Percentiles rank a stretch among this genome's conserved stretches.
Evolutionary conservation across 2,113 vertebrate species (phyloP).

Genomic region (Daphoenositta chrysoptera): DNA sequence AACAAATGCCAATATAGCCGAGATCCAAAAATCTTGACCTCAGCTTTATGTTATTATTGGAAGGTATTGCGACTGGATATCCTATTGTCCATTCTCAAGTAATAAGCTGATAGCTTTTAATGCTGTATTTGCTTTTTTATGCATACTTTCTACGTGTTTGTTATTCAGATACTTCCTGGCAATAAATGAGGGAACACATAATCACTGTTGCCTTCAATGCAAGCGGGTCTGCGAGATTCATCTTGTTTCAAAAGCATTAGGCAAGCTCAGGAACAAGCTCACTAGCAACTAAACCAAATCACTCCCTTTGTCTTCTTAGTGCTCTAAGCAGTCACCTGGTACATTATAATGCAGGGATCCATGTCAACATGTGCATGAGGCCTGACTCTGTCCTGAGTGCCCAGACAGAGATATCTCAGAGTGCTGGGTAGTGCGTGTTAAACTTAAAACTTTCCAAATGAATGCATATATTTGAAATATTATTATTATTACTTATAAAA

Average conservation of each 20-base stretch:
- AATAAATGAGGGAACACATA: conserved; percentile 3
- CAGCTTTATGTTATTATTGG: conserved; percentile 31
- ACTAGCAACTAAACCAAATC: background rate
- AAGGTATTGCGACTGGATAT: background rate
- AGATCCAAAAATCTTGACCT: conserved; percentile 50
- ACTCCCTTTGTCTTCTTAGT: background rate
- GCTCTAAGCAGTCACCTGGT: background rate
- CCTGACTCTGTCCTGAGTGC: background rate
- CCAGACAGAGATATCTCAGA: background rate
- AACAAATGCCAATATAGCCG: conserved; percentile 31
- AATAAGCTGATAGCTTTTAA: background rate
- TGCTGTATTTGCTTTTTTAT: conserved; percentile 25
- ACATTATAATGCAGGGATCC: background rate
- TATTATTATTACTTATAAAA: background rate
- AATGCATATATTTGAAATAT: background rate
- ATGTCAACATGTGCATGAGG: background rate
- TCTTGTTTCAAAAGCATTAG: background rate
- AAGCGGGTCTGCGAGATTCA: background rate
- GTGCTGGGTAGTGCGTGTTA: background rate
- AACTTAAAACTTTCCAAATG: background rate
- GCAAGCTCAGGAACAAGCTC: background rate
- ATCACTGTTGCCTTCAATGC: background rate
- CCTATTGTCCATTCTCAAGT: conserved; percentile 9
- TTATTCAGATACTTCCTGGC: conserved; percentile 30
- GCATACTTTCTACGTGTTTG: background rate